Evolutionary conservation across 2,113 vertebrate species (phyloP).

Genomic region (Puntigrus tetrazona): DNA sequence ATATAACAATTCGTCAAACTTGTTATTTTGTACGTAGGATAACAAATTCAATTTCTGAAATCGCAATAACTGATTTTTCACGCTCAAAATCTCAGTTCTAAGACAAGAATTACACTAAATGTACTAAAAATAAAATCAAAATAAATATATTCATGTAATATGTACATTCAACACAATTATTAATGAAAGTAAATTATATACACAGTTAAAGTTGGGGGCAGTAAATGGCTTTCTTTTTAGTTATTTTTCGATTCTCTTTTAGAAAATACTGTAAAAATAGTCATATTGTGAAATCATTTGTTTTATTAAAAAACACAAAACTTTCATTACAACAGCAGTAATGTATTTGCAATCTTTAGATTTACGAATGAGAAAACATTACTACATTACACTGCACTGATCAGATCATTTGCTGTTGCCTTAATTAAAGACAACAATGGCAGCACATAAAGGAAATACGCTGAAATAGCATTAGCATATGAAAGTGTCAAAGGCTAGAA

Average conservation of each 20-base stretch:
- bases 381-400: background rate
- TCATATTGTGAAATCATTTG: too few relatives aligned
- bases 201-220: too few relatives aligned
- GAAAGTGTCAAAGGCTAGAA: constrained; percentile 6
- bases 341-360: background rate
- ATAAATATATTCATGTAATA: background rate
- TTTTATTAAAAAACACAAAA: too few relatives aligned
- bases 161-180: background rate
- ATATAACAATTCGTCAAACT: background rate
- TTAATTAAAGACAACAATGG: background rate
- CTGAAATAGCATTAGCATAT: background rate
- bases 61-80: background rate
- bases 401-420: background rate
- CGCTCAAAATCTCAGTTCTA: background rate
- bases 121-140: background rate
- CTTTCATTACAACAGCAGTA: background rate
- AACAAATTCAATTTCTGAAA: background rate
- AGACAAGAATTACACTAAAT: background rate
- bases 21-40: constrained; percentile 11
- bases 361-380: background rate
- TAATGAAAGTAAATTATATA: background rate
- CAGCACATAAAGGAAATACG: background rate
- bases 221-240: too few relatives aligned
- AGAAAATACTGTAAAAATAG: too few relatives aligned
- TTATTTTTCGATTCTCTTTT: too few relatives aligned